These are phyloP conservation scores for Desmophyllum pertusum DNA, from an alignment of 92 coral and sea anemone genomes.

Conservation along the genomic window DNA sequence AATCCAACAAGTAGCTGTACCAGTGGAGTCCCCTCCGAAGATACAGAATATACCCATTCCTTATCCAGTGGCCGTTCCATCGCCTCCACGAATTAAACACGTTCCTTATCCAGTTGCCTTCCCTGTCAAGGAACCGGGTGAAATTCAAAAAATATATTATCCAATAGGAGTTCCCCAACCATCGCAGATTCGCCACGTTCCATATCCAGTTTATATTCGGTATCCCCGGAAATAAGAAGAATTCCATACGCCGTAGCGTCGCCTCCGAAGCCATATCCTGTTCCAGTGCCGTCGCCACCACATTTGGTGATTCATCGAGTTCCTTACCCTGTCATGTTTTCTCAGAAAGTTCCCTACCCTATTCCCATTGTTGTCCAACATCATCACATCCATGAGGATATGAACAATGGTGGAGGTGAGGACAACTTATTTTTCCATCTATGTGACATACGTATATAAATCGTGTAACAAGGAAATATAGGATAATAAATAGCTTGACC, in stretches of 20 bases:
- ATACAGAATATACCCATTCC: constrained; percentile 66
- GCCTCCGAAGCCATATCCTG: constrained; percentile 73
- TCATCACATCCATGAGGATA: constrained; percentile 39
- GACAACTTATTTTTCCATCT: too few relatives aligned
- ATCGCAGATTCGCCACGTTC: constrained; percentile 71
- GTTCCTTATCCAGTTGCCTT: constrained; percentile 88
- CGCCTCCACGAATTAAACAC: constrained; percentile 76
- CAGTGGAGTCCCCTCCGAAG: constrained; percentile 62
- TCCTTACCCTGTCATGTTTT: constrained; percentile 74
- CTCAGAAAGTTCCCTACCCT: constrained; percentile 44
- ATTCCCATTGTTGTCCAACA: constrained; percentile 40
- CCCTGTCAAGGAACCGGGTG: constrained; percentile 83
- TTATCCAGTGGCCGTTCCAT: constrained; percentile 71
- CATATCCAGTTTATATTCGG: constrained; percentile 71
- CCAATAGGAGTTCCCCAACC: constrained; percentile 84
- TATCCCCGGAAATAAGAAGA: constrained; percentile 67
- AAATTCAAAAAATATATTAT: constrained; percentile 69
- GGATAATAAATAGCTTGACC: too few relatives aligned
- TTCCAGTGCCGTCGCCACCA: constrained; percentile 79
- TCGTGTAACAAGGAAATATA: too few relatives aligned
- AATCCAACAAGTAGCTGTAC: constrained; percentile 56
- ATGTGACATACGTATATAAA: too few relatives aligned
- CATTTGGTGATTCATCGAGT: constrained; percentile 68
- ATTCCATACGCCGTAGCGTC: constrained; percentile 76
- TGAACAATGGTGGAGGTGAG: constrained; percentile 7